Evolutionary conservation across 1,140 invertebrate species (phyloP), one percentile per base, ranked within the genome.

Genomic region (Dryas iulia): DNA sequence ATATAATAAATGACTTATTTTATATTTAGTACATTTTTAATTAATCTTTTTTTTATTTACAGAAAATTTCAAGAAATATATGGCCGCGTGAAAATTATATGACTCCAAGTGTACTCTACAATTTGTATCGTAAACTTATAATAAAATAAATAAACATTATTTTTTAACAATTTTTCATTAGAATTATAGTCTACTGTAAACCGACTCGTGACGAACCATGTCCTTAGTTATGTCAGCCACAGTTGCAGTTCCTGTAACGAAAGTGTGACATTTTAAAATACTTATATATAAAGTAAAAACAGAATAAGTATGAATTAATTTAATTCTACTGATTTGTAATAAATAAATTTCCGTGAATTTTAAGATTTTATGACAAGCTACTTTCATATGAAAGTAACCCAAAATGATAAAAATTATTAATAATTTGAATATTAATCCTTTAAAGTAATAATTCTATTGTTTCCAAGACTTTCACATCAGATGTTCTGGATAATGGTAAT

Each of bases 171-270:
- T 31, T 11, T 31, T 33, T 33, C n/a, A 21, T 25, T 21, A 8
- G 10, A 47, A 12, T 93, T 86, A 95, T 26, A 96, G 74, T 78
- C 93, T 94, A 66, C 93, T 92, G 79, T 95, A 96, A 23, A 83
- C 77, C 2, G 93, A 94, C 83, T 96, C 94, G 75, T 96, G 95
- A 0, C 94, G 93, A 0, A 97, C 94, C 95, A 96, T 95, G 28
- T 94, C 93, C 66, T 76, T 83, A 6, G 92, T 93, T 7, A 96
- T 94, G 35, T 96, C 94, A 0, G 81, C 81, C 2, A 96, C 59
- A 4, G 81, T 92, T 28, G 92, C 86, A 72, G 95, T 96, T n/a
- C 95, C 95, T 95, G 81, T 59, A 67, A 56, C 24, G 1, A 56
- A 26, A n/a, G n/a, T n/a, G n/a, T n/a, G n/a, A n/a, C n/a, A n/a